Evolutionary conservation across 1,140 invertebrate species (phyloP), one percentile per base, ranked within the genome.

Genomic region (Galendromus occidentalis): DNA sequence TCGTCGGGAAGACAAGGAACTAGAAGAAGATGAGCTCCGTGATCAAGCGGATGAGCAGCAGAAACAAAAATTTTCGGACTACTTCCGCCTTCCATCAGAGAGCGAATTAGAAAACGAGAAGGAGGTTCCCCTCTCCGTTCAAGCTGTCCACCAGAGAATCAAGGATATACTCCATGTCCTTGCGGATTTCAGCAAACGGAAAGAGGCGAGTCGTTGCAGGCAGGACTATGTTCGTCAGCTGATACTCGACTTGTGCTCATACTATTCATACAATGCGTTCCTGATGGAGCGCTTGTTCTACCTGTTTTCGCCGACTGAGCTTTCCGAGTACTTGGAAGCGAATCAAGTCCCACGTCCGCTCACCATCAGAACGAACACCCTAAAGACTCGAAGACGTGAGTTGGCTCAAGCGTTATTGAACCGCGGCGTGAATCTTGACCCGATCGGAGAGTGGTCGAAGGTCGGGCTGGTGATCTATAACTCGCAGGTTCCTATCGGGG

Each of bases 391-490:
- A 69, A 79, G 93, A 68, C 79, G 91, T 63, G 93, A 98, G 78
- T 79, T 98, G 29, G 93, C 93, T 18, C 89, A 93, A 71, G 85
- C 88, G 64, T 79, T 96, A 51, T 98, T 98, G 42, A 89, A 89
- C 72, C 81, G 93, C 71, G 95, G 95, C 42, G 91, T 98, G 0
- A 99, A 99, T 82, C 79, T 99, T 63, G 95, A 99, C 79, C 93
- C 94, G 0, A 81, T 98, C 69, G 93, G 91, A 1, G 92, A 96
- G 75, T 99, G 96, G 96, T 92, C 91, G 28, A 98, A 96, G 81
- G 88, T 98, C 51, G 96, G 96, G 28, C 79, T 99, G 25, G 90
- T 98, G 7, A 82, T 99, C 1, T 98, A 93, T 76, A 91, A 90
- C 70, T 87, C 91, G 1, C 88, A 92, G 74, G 68, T 70, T 39